These are phyloP conservation scores for Pardalotus punctatus DNA, from an alignment of 2,113 vertebrate species.

Conservation along the genomic window DNA sequence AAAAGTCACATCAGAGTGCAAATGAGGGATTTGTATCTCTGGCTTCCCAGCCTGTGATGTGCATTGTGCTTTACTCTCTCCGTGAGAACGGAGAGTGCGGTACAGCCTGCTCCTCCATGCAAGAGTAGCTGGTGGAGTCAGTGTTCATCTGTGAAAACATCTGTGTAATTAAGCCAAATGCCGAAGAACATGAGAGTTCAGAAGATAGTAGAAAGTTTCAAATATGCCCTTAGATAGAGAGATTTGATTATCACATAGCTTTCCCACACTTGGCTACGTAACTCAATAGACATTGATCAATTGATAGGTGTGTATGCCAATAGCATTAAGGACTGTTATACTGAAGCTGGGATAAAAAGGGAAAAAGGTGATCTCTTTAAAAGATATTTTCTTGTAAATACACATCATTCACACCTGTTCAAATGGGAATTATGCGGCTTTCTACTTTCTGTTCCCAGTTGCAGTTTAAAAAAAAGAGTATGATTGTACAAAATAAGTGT, in stretches of 20 bases:
- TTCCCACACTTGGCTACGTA: not conserved
- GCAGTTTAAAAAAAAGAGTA: not conserved
- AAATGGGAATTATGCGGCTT: not conserved
- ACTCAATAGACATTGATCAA: not conserved
- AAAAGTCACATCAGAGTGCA: not conserved
- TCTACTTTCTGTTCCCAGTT: not conserved
- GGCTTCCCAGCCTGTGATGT: not conserved
- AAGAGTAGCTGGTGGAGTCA: not conserved
- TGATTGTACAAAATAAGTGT: too few relatives aligned
- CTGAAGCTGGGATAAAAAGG: not conserved
- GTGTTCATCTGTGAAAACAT: conserved; percentile 22
- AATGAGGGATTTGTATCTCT: conserved; percentile 4
- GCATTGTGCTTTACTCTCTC: not conserved
- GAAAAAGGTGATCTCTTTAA: not conserved
- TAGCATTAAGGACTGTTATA: not conserved
- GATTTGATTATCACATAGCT: not conserved
- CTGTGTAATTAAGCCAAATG: conserved; percentile 33
- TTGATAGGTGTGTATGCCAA: not conserved
- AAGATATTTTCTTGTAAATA: not conserved
- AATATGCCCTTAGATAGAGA: not conserved
- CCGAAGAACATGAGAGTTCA: not conserved
- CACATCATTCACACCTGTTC: not conserved
- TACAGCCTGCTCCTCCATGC: not conserved
- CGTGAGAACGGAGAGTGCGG: not conserved
- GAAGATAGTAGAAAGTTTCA: not conserved